These are phyloP conservation scores for Orycteropus afer DNA, from an alignment of 2,113 vertebrate genomes.

Conservation along the genomic window DNA sequence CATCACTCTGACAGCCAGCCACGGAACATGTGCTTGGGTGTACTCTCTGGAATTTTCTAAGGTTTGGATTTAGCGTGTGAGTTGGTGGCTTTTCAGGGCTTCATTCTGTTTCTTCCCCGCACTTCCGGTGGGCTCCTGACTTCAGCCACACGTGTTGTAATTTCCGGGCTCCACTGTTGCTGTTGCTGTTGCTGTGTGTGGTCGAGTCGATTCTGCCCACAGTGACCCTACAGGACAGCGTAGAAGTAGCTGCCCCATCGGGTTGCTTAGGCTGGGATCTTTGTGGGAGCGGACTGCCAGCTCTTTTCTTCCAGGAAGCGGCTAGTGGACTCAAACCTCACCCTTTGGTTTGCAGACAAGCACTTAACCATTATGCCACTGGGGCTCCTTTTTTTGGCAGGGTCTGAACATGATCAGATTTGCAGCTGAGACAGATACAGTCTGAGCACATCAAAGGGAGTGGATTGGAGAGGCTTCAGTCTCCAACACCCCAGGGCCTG, in stretches of 20 bases:
- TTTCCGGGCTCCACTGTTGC: not conserved
- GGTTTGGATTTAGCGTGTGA: too few relatives aligned
- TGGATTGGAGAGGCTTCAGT: not conserved
- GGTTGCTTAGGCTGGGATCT: not conserved
- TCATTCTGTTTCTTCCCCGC: not conserved
- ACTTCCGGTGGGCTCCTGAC: not conserved
- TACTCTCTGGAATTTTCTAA: not conserved
- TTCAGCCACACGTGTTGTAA: not conserved
- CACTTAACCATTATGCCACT: not conserved
- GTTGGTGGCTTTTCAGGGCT: not conserved
- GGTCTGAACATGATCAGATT: not conserved
- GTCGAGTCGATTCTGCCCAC: not conserved
- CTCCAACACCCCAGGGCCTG: not conserved
- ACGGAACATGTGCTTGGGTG: accelerated
- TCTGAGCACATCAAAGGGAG: not conserved
- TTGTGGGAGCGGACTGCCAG: too few relatives aligned
- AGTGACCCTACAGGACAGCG: not conserved
- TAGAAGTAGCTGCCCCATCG: not conserved
- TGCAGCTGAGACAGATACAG: not conserved
- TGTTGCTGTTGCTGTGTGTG: not conserved
- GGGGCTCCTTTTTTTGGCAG: not conserved
- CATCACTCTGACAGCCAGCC: not conserved
- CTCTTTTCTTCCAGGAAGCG: not conserved
- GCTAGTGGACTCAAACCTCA: not conserved
- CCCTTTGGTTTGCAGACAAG: not conserved